Evolutionary conservation across 2,113 vertebrate species (phyloP), one percentile per base, ranked within the genome.

Genomic region (Chelonoidis abingdonii): DNA sequence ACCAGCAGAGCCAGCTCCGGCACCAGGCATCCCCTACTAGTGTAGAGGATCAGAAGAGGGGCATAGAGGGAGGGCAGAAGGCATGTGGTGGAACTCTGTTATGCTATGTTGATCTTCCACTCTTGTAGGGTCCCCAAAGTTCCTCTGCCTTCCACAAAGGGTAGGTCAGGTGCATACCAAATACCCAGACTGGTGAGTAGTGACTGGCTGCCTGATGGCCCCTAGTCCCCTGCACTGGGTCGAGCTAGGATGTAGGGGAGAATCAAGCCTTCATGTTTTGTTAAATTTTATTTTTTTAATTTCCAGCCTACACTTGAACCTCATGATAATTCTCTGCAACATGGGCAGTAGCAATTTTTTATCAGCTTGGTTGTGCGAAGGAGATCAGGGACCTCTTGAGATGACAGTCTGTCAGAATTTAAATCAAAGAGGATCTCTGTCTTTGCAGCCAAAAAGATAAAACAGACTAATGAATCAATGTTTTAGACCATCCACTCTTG

Each of bases 391-490:
- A 95, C 92, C 95, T 98, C 90, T 81, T 95, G 93, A 98, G 93
- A 94, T 95, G 96, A 95, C 89, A 97, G 83, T 44, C 95, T 97
- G 97, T 97, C 96, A 98, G 94, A 84, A 0, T 95, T 93, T 94
- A 97, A 97, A 96, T 98, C 94, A 98, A 96, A 94, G 93, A 97
- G 35, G 80, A 93, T 91, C 94, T 95, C 89, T 97, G 62, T 93
- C 85, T 97, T 94, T 97, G 88, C 82, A 93, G 96, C 88, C 87
- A 86, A 87, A 93, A 97, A 97, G 97, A 97, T 98, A 97, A 98
- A 98, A 97, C 92, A 96, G 97, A 98, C 94, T 97, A 98, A 98
- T 97, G 94, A 98, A 98, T 97, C 96, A 96, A 83, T 97, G 78
- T 89, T 96, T 98, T 93, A 91, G 91, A 95, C 87, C 52, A 65